phyloP scores from a whole-genome alignment of 2,113 vertebrate species.

The Maccullochella peelii region DNA sequence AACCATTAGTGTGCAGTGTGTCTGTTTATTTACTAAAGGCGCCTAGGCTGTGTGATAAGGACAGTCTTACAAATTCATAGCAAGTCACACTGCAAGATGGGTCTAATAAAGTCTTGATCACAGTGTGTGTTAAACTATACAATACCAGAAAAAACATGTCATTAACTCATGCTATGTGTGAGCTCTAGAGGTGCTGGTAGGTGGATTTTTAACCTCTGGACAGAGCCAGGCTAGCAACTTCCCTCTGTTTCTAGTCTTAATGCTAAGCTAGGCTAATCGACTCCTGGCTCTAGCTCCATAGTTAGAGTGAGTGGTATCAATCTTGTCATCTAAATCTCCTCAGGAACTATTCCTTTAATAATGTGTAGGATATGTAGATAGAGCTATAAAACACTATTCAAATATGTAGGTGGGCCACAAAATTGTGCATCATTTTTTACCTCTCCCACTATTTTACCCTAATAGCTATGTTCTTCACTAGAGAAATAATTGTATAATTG shows the following conservation, averaged over 20 bases:
- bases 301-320: not conserved
- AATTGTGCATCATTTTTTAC: not conserved
- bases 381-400: not conserved
- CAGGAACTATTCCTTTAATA: too few relatives aligned
- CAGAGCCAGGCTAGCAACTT: too few relatives aligned
- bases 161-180: too few relatives aligned
- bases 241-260: not conserved
- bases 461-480: not conserved
- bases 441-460: not conserved
- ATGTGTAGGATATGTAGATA: not conserved
- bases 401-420: not conserved
- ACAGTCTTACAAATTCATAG: not conserved
- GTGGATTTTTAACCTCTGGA: too few relatives aligned
- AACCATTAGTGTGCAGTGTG: not conserved
- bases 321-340: not conserved
- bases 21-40: constrained; percentile 7
- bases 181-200: too few relatives aligned
- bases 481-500: not conserved
- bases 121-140: too few relatives aligned
- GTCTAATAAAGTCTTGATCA: too few relatives aligned
- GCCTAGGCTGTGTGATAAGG: not conserved
- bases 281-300: not conserved
- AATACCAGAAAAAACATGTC: too few relatives aligned
- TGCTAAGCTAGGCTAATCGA: not conserved
- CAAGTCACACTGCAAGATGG: too few relatives aligned